Percentiles rank a stretch among this genome's conserved stretches.
Evolutionary conservation across 2,797 vertebrate species (phyloP).

Genomic region (Erethizon dorsatum): DNA sequence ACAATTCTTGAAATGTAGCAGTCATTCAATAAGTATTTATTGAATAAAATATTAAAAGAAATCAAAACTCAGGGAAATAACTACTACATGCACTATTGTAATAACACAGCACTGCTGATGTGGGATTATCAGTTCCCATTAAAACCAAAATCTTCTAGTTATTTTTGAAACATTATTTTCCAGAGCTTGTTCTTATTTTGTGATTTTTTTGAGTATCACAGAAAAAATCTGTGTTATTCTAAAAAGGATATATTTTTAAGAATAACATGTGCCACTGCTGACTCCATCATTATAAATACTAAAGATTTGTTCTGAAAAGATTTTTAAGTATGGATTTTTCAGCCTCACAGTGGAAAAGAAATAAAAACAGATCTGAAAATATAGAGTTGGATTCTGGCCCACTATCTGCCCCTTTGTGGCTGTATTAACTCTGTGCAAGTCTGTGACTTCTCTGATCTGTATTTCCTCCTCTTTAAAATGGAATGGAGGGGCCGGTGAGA

Average conservation of each 20-base stretch:
- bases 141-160: neutral
- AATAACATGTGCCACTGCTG: neutral
- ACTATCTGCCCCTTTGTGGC: neutral
- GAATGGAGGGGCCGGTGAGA: too few relatives aligned
- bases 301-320: neutral
- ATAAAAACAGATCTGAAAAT: slow-evolving; percentile 9
- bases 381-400: neutral
- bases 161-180: slow-evolving; percentile 30
- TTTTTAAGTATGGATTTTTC: slow-evolving; percentile 9
- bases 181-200: neutral
- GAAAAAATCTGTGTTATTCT: neutral
- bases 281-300: neutral
- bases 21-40: slow-evolving; percentile 16
- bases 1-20: slow-evolving; percentile 1
- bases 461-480: neutral
- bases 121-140: neutral
- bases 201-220: neutral
- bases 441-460: neutral
- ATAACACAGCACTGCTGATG: neutral
- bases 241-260: neutral
- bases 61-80: neutral
- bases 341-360: neutral
- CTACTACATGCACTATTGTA: neutral
- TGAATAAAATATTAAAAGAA: slow-evolving; percentile 37
- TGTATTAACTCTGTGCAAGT: neutral